Percentiles rank a stretch among this genome's conserved stretches.
Conservation (phyloP, 2,113 vertebrate species). For the Chunga burmeisteri region DNA sequence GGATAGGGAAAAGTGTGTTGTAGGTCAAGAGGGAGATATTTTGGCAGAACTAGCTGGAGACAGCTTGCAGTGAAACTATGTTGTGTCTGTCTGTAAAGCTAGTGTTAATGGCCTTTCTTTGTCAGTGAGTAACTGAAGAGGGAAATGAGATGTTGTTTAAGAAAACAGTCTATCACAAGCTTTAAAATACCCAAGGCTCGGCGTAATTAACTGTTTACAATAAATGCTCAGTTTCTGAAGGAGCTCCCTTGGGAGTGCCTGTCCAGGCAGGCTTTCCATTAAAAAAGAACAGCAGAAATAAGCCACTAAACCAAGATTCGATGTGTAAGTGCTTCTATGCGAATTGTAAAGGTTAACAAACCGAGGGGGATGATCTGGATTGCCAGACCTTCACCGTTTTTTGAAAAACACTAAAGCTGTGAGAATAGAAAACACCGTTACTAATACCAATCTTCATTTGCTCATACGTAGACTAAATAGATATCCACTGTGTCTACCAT, state of each 20-base stretch:
- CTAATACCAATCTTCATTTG: neutral
- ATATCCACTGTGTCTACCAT: neutral
- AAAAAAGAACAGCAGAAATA: neutral
- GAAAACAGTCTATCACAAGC: neutral
- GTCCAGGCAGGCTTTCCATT: neutral
- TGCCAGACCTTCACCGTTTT: neutral
- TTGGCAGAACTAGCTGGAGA: neutral
- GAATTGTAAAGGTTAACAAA: neutral
- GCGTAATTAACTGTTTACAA: neutral
- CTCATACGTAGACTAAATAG: neutral
- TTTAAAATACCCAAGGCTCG: neutral
- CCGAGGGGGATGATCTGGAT: neutral
- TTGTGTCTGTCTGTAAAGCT: neutral
- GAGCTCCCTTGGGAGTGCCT: neutral
- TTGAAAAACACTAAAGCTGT: neutral
- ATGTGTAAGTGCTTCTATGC: neutral
- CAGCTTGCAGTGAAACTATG: neutral
- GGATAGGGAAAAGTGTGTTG: neutral
- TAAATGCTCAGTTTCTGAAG: neutral
- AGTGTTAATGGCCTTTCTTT: slow-evolving; percentile 4
- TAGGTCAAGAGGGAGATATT: neutral
- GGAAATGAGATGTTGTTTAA: neutral
- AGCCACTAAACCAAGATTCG: neutral
- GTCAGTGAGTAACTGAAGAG: neutral
- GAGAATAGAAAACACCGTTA: neutral